Percentiles rank a stretch among this genome's conserved stretches.
phyloP scores from a whole-genome alignment of 2,797 vertebrate genomes.

The Phaenicophaeus curvirostris region DNA sequence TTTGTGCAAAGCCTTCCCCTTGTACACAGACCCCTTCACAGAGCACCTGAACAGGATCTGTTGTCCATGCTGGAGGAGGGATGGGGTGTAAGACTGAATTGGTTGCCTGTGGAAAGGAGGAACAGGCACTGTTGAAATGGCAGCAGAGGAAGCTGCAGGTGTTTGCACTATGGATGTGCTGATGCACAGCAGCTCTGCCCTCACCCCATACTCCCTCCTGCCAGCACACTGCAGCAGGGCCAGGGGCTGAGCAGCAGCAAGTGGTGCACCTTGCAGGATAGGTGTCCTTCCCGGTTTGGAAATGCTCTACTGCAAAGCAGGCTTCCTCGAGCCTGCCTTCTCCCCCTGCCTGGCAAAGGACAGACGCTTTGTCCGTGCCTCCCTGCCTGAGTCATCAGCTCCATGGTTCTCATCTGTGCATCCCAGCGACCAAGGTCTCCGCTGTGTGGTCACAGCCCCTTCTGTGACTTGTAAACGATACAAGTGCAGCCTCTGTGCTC shows the following conservation, averaged over 20 bases:
- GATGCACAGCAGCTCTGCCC: not conserved
- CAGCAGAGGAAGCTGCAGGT: not conserved
- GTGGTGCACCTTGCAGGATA: not conserved
- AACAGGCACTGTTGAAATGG: not conserved
- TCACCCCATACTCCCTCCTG: fast-evolving
- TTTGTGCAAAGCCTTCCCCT: not conserved
- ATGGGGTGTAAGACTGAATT: not conserved
- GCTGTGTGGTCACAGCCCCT: not conserved
- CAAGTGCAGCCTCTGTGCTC: not conserved
- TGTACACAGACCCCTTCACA: too few relatives aligned
- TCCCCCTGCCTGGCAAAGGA: not conserved
- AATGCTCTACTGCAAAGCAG: not conserved
- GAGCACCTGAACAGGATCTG: not conserved
- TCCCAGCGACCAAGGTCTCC: not conserved
- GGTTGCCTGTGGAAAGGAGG: not conserved
- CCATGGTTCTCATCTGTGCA: not conserved
- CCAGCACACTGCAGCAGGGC: not conserved
- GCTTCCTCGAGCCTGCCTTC: not conserved
- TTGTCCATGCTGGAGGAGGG: fast-evolving
- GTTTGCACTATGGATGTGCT: fast-evolving
- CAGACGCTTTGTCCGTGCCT: not conserved
- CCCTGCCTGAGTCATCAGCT: not conserved
- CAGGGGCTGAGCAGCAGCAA: not conserved
- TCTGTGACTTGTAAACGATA: not conserved
- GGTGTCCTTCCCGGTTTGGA: not conserved